phyloP scores from a whole-genome alignment of 2,797 vertebrate genomes.

The Echiichthys vipera region DNA sequence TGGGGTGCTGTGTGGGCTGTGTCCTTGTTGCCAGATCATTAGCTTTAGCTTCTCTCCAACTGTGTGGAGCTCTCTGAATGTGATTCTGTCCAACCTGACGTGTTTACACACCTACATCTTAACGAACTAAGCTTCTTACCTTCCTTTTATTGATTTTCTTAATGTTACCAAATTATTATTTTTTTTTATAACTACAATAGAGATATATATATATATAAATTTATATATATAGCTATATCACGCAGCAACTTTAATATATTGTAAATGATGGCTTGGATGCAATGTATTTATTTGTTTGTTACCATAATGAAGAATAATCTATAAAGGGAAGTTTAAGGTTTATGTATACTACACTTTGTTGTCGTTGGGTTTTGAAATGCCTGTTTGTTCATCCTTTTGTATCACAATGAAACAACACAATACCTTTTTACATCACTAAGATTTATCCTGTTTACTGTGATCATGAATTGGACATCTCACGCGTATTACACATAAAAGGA shows the following conservation, averaged over 20 bases:
- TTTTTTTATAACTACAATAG: constrained; percentile 79
- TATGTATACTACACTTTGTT: constrained; percentile 73
- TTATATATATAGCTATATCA: constrained; percentile 80
- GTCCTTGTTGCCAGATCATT: constrained; percentile 77
- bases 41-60: constrained; percentile 78
- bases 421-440: constrained; percentile 68
- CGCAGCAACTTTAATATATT: constrained; percentile 89
- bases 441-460: constrained; percentile 74
- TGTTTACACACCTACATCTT: constrained; percentile 84
- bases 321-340: constrained; percentile 81
- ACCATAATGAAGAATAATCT: constrained; percentile 83
- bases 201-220: constrained; percentile 73
- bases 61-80: constrained; percentile 82
- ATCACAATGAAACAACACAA: constrained; percentile 73
- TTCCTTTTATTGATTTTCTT: constrained; percentile 77
- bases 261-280: constrained; percentile 88
- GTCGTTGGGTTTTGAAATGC: constrained; percentile 69
- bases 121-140: constrained; percentile 83
- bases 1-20: constrained; percentile 63
- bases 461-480: constrained; percentile 63
- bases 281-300: constrained; percentile 89
- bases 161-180: constrained; percentile 84
- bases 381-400: constrained; percentile 67
- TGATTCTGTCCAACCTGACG: constrained; percentile 79
- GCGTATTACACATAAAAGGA: constrained; percentile 38